A percentile compares a stretch with the other conserved stretches of the same genome.
Evolutionary conservation across 2,113 vertebrate genomes (phyloP).

Genomic region (Pitta sordida): DNA sequence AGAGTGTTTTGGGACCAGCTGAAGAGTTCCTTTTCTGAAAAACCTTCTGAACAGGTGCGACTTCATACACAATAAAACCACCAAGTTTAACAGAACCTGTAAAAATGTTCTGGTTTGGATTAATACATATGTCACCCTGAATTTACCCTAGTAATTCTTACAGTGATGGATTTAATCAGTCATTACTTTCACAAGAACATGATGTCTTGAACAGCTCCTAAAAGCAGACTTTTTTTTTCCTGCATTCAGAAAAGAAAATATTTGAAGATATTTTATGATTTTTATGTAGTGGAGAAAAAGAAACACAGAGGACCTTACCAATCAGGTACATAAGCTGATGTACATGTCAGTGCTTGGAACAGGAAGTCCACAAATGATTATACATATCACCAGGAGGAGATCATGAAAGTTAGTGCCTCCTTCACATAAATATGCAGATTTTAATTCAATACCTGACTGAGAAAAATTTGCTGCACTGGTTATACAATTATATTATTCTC

Average conservation of each 20-base stretch:
- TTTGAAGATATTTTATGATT: neutral
- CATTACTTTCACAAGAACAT: neutral
- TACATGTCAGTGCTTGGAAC: fast-evolving
- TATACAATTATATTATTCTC: neutral
- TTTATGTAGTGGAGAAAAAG: neutral
- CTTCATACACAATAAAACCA: neutral
- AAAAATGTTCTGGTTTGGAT: neutral
- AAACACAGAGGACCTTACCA: neutral
- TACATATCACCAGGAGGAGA: neutral
- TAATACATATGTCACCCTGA: neutral
- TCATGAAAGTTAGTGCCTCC: neutral
- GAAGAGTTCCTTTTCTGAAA: neutral
- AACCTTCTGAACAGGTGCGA: neutral
- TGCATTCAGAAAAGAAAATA: neutral
- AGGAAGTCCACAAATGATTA: neutral
- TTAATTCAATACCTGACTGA: neutral
- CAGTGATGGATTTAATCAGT: neutral
- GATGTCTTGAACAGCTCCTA: neutral
- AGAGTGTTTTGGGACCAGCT: neutral
- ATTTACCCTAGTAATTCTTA: neutral
- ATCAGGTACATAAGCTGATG: neutral
- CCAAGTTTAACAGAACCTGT: neutral
- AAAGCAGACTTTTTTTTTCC: neutral
- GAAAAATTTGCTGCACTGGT: neutral
- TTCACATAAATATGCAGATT: neutral